Conservation (phyloP, 1,140 invertebrate genomes). For the Drosophila equinoxialis region DNA sequence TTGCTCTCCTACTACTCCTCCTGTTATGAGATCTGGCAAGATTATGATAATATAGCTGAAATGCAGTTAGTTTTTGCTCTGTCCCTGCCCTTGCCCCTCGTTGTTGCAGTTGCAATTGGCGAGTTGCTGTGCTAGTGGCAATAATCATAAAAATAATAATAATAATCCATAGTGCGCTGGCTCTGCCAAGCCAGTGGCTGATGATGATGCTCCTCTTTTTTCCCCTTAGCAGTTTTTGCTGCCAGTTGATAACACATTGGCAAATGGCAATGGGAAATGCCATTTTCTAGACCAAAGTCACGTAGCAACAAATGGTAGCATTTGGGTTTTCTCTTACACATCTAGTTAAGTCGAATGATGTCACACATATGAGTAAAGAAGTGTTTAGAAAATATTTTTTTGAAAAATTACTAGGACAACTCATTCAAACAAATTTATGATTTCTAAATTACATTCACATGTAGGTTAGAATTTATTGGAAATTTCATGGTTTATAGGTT, state of each 20-base stretch:
- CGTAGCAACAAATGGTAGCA: conserved; percentile 9
- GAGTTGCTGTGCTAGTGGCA: conserved; percentile 19
- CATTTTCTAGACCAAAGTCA: conserved; percentile 8
- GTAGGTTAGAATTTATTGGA: too few relatives aligned
- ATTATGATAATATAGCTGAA: conserved; percentile 64
- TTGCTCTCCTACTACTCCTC: conserved; percentile 26
- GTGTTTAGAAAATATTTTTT: background rate
- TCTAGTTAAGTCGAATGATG: conserved; percentile 6
- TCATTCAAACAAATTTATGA: too few relatives aligned
- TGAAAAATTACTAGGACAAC: too few relatives aligned
- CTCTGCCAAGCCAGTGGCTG: too few relatives aligned
- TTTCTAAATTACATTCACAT: too few relatives aligned
- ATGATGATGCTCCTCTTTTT: too few relatives aligned
- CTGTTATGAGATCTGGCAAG: conserved; percentile 10
- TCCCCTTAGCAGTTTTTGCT: too few relatives aligned
- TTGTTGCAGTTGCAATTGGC: conserved; percentile 26
- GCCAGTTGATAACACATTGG: conserved; percentile 1
- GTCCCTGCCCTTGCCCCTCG: background rate
- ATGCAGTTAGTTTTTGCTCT: conserved; percentile 50
- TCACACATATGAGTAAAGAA: background rate
- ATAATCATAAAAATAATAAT: conserved; percentile 56
- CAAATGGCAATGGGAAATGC: background rate
- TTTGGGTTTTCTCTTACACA: conserved; percentile 6
- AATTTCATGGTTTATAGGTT: too few relatives aligned
- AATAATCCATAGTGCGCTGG: conserved; percentile 47